Evolutionary conservation across 2,797 vertebrate genomes (phyloP).

Genomic region (Chloroceryle inda): DNA sequence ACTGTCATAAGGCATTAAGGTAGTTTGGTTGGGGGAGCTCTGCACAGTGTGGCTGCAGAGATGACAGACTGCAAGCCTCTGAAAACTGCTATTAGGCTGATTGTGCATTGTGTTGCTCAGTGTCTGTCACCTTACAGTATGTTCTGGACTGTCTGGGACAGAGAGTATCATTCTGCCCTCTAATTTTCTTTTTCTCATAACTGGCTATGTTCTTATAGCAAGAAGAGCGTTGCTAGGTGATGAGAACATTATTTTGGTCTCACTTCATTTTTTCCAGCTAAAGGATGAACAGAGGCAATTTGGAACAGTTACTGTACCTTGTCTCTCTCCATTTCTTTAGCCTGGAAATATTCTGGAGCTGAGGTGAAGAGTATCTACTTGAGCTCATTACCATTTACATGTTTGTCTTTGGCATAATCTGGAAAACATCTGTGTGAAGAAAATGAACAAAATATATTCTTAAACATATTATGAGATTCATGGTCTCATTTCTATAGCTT

Average conservation of each 20-base stretch:
- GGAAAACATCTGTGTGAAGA: neutral
- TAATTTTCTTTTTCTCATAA: conserved; percentile 6
- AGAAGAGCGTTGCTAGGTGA: conserved; percentile 48
- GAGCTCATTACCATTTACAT: neutral
- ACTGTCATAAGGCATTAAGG: conserved; percentile 61
- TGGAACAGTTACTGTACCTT: conserved; percentile 10
- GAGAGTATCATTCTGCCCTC: neutral
- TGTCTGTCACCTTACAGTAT: neutral
- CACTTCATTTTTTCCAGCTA: conserved; percentile 47
- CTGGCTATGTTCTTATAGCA: neutral
- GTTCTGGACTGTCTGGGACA: conserved; percentile 16
- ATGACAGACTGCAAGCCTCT: conserved; percentile 42
- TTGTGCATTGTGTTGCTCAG: conserved; percentile 13
- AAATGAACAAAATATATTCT: neutral
- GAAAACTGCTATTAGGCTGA: conserved; percentile 63
- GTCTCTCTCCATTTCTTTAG: neutral
- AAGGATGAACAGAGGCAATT: neutral
- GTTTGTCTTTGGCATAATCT: neutral
- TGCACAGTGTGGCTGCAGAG: neutral
- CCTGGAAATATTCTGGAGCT: conserved; percentile 8
- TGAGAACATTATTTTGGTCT: conserved; percentile 39
- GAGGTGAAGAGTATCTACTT: neutral
- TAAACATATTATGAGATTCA: neutral
- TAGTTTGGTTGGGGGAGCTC: neutral
- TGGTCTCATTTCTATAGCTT: neutral